Base-by-base conservation (phyloP, 2,113 vertebrate genomes). In the Nycticorax nycticorax region DNA sequence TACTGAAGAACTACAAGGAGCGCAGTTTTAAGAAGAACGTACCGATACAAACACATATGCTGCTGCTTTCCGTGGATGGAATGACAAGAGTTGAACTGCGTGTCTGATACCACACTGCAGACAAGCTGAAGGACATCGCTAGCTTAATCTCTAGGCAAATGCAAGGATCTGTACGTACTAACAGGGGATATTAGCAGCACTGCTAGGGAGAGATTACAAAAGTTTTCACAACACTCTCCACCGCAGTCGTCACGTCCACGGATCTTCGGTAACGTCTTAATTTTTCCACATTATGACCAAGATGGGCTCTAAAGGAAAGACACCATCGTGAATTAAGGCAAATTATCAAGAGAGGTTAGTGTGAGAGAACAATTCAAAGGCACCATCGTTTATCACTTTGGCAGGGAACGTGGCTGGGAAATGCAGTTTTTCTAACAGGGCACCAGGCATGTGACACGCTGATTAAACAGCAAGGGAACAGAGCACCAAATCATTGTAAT, bases 381-480 rank as follows among this genome's bases (percentile, higher is more conserved):
- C 59, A 47, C 47, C 37, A 19, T 9, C 73, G 9, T 93, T 89
- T 35, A 62, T 94, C 96, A 86, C 33, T 67, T 1, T 82, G 91
- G 57, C 91, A 96, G 88, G 43, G 69, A 91, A 90, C 2, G 30
- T 45, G 60, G 57, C 50, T 67, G 76, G 64, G 55, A 97, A 95
- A 83, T 9, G 27, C 59, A 37, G 43, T 22, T 83, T 71, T 93
- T 89, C 86, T 43, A 91, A 45, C 68, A 66, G 72, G 80, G 55
- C 52, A 97, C 43, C 55, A 97, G 78, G 95, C 80, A 24, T 64
- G 90, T 96, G 98, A 97, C 94, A 97, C 60, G 63, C 93, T 95
- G 96, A 98, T 98, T 96, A 97, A 98, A 97, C 95, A 92, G 68
- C 50, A 60, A 80, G 84, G 93, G 96, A 97, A 92, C 5, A 87